Evolutionary conservation across 1,140 invertebrate species (phyloP), one percentile per base, ranked within the genome.

Genomic region (Melipona quadrifasciata): DNA sequence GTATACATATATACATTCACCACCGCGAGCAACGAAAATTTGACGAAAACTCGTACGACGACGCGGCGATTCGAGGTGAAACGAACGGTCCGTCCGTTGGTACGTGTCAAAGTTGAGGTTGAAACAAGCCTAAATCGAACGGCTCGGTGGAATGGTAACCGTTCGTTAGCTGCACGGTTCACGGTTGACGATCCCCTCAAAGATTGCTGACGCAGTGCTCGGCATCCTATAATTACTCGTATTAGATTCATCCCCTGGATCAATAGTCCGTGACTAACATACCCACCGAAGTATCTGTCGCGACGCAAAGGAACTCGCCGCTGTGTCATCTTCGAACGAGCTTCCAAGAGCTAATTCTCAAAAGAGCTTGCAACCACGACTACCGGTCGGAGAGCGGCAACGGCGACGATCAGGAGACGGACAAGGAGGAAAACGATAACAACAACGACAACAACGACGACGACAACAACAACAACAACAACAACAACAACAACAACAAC

Each of bases 341-440:
- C 24, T 72, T 72, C 83, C 75, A 74, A 80, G 75, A 55, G 80
- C 53, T 86, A 81, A 86, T 86, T 90, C 73, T 87, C 80, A 82
- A 77, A 87, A 87, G 78, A 89, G 82, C 68, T 39, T 39, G 53
- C 58, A 11, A n/a, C 11, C 57, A n/a, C 73, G 21, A 19, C 21
- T 11, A 53, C 24, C 31, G 31, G 31, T 31, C 31, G 31, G 31
- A 1, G 31, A 31, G 53, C 58, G 58, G 8, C 39, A 47, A 73
- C 64, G 5, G n/a, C 73, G 73, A 16, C 31, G 27, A n/a, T n/a
- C n/a, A 58, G 27, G 31, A 47, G 39, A 8, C 8, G 39, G 39
- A 47, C 39, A 47, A 47, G 39, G 39, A 47, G 39, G 8, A 47
- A 47, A 47, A 47, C 39, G 39, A 47, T 10, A 10, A 73, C 24